These are phyloP conservation scores for Schizaphis graminum DNA, from an alignment of 2,888 invertebrate genomes.

Conservation along the genomic window DNA sequence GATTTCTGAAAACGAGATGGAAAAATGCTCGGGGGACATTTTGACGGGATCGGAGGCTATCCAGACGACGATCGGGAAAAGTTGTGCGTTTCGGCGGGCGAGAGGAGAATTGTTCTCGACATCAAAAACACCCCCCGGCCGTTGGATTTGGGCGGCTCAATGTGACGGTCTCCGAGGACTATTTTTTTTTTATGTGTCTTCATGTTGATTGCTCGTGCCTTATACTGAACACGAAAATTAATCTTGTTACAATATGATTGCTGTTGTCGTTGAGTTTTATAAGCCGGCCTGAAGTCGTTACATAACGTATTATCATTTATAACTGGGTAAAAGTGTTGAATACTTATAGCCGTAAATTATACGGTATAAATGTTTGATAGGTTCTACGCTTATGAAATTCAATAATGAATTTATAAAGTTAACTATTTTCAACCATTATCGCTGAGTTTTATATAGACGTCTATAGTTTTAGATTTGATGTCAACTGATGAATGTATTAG, in stretches of 20 bases:
- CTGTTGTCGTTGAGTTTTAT: constrained; percentile 28
- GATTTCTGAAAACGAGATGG: constrained; percentile 64
- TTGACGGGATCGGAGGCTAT: constrained; percentile 55
- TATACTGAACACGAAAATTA: constrained; percentile 50
- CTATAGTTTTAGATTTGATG: neutral
- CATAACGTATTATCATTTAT: neutral
- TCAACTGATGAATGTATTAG: neutral
- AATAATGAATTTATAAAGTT: neutral
- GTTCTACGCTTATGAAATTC: neutral
- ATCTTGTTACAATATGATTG: constrained; percentile 49
- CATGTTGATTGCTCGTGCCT: constrained; percentile 60
- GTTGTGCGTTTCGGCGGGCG: neutral
- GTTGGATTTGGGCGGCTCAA: neutral
- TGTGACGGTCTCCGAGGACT: constrained; percentile 6
- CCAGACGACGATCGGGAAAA: constrained; percentile 37
- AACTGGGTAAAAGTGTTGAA: constrained; percentile 1
- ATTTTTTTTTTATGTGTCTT: constrained; percentile 53
- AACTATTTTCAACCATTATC: neutral
- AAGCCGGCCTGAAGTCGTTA: neutral
- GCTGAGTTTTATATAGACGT: neutral
- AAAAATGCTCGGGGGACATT: constrained; percentile 64
- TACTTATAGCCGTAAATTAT: neutral
- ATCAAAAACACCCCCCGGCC: constrained; percentile 36
- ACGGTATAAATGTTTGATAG: neutral
- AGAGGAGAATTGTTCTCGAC: constrained; percentile 13